Evolutionary conservation across 2,888 invertebrate species (phyloP).

Genomic region (Cetonia aurata): DNA sequence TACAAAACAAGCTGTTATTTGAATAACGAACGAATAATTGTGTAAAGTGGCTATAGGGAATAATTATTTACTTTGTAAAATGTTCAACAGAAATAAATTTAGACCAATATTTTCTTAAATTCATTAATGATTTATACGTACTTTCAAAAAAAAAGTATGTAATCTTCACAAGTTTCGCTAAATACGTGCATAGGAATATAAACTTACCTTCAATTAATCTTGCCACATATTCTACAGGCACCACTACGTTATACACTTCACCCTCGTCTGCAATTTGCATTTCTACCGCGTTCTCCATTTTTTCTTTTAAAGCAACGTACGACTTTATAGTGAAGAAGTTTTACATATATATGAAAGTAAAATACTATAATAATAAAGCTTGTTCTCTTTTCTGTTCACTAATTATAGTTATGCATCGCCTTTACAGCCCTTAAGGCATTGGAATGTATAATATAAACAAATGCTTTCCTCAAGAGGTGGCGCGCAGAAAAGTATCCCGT

Average conservation of each 20-base stretch:
- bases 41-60: background rate
- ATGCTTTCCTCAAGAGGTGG: no score
- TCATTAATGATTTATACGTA: background rate
- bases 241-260: background rate
- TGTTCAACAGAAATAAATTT: background rate
- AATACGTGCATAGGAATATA: background rate
- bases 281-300: background rate
- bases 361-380: no score
- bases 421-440: no score
- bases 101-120: background rate
- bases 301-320: background rate
- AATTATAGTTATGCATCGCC: no score
- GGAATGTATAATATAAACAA: no score
- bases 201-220: slow-evolving; percentile 10
- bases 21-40: background rate
- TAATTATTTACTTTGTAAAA: background rate
- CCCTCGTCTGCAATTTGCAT: slow-evolving; percentile 1
- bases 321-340: background rate
- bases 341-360: no score
- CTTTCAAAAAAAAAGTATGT: no score
- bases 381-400: no score
- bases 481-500: no score
- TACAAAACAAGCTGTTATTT: background rate
- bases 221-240: background rate
- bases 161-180: background rate